Base-by-base conservation (phyloP, 2,888 invertebrate genomes). In the Lymantria dispar region DNA sequence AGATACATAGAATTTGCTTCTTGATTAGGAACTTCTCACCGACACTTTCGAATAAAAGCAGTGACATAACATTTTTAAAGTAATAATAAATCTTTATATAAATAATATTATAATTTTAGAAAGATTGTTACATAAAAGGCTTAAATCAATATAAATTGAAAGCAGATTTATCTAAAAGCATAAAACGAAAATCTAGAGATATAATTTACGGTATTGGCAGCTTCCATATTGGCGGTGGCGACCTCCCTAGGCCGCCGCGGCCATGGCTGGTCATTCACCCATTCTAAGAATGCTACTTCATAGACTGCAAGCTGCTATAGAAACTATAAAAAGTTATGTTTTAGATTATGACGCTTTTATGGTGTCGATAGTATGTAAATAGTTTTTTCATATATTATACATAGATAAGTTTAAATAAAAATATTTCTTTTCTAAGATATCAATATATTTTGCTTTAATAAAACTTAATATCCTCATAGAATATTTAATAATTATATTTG, bases 251-350 rank as follows among this genome's bases (percentile, higher is more conserved):
- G 73, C 70, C 76, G 66, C 68, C 51, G 74, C 73, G 80, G 83
- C 79, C 84, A 77, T 62, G 76, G 78, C 78, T 82, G 85, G 85
- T 82, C 85, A 69, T 85, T 85, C 77, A 85, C 83, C 85, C 66
- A 65, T 70, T 61, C 70, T 70, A 73, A 59, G 67, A 68, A 63
- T 69, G 68, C 54, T 62, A 58, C 42, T 57, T 57, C 39, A 62
- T 54, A 55, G 53, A 44, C 38, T 41, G 42, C 43, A 43, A 47
- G 48, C 44, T 40, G 43, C 52, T 22, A 14, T 45, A 47, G 45
- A 56, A 56, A 42, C 44, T 57, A 30, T 45, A 46, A 45, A 55
- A 56, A 64, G 54, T 10, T 49, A 47, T 37, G 52, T 60, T 48
- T 39, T 47, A 45, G 57, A 37, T 49, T 56, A 54, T 43, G 29